These are phyloP conservation scores for Prunella strophiata DNA, from an alignment of 2,797 vertebrate genomes.

Conservation along the genomic window DNA sequence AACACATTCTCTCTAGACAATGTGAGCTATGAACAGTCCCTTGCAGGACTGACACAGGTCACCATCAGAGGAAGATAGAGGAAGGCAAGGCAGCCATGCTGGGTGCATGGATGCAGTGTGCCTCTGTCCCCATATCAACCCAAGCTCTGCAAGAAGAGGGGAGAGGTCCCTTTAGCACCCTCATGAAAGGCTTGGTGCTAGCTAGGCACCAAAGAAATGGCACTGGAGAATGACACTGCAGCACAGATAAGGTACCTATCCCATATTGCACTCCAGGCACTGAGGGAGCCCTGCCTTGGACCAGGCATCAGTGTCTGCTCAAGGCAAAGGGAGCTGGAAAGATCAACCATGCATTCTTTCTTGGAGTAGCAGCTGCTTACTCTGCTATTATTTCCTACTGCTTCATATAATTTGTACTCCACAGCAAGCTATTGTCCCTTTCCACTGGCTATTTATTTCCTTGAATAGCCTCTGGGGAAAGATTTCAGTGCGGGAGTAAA, in stretches of 20 bases:
- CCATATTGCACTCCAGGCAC: background rate
- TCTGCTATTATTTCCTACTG: constrained; percentile 68
- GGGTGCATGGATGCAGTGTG: background rate
- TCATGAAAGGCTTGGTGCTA: background rate
- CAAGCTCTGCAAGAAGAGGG: background rate
- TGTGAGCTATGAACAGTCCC: background rate
- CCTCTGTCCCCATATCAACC: background rate
- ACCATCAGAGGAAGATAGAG: background rate
- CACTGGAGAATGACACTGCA: background rate
- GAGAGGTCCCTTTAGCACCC: background rate
- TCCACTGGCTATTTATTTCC: constrained; percentile 70
- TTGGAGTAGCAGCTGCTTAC: constrained; percentile 32
- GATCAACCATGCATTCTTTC: constrained; percentile 29
- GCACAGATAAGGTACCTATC: background rate
- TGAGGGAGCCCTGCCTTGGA: background rate
- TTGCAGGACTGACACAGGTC: background rate
- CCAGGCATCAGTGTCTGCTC: background rate
- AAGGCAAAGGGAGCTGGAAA: constrained; percentile 24
- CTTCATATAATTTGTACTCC: constrained; percentile 70
- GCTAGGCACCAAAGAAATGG: background rate
- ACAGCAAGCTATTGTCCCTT: constrained; percentile 61
- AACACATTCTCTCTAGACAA: background rate
- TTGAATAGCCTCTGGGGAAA: constrained; percentile 69
- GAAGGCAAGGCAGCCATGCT: background rate
- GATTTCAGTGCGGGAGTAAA: constrained; percentile 44